Evolutionary conservation across 2,113 vertebrate genomes (phyloP).

Genomic region (Dromiciops gliroides): DNA sequence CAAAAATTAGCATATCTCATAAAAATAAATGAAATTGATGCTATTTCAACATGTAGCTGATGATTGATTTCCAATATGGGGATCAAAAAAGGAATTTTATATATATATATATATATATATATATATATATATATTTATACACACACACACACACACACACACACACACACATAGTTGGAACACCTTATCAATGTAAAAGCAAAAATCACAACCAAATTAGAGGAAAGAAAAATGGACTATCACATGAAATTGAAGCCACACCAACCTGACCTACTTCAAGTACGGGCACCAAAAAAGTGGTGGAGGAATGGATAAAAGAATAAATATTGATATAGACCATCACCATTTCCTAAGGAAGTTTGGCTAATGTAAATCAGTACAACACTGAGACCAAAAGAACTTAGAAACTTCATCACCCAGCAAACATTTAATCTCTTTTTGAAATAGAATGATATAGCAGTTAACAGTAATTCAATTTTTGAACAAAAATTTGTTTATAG

Average conservation of each 20-base stretch:
- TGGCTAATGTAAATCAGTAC: not conserved
- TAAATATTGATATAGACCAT: not conserved
- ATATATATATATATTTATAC: too few relatives aligned
- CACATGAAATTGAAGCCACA: not conserved
- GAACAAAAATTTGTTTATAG: not conserved
- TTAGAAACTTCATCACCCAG: not conserved
- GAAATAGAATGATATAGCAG: not conserved
- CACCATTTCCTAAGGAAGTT: not conserved
- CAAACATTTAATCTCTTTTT: not conserved
- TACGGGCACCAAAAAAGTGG: not conserved
- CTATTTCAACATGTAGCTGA: not conserved
- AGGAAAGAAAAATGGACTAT: not conserved
- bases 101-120: too few relatives aligned
- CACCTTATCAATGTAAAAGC: not conserved
- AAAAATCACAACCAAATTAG: not conserved
- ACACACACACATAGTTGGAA: not conserved
- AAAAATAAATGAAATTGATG: not conserved
- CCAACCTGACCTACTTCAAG: not conserved
- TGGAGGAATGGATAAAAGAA: not conserved
- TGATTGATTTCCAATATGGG: not conserved
- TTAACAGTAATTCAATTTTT: not conserved
- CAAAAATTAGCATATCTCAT: not conserved
- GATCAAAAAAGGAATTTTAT: not conserved
- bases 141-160: too few relatives aligned
- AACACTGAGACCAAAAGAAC: not conserved